Evolutionary conservation across 1,140 invertebrate genomes (phyloP), one percentile per base, ranked within the genome.

Genomic region (Pteromalus puparum): DNA sequence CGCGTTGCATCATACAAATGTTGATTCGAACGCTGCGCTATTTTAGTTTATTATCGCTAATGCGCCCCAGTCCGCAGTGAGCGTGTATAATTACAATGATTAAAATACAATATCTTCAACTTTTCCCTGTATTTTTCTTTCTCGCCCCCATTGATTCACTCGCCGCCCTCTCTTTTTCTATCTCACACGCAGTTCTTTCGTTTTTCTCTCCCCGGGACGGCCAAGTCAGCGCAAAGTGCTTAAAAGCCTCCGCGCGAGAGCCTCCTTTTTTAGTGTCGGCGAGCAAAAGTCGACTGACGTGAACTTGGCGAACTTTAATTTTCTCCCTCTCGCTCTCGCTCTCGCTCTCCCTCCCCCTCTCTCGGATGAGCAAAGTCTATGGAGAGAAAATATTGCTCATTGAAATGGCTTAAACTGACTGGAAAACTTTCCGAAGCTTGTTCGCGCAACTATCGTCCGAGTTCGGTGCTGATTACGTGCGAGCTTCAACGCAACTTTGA

Each of bases 161-260:
- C n/a, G n/a, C n/a, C n/a, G n/a, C 13, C 13, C 34, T 28, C 70
- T 34, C 24, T 42, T n/a, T 38, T 77, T 21, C 30, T 15, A 72
- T 42, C 18, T 78, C 48, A 18, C 13, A 18, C 48, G 48, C 18
- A 61, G 21, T n/a, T 61, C 21, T n/a, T n/a, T 75, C 76, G 18
- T 34, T 34, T 73, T 12, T 72, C 15, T 79, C 82, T 86, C 84
- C 84, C 82, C 48, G 74, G 68, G 30, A 85, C 80, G 81, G 65
- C 30, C 84, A 87, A 85, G 86, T 88, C 82, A 83, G 86, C 28
- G 86, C 86, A 88, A 88, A 87, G 86, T 86, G 86, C 86, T 88
- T 87, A 87, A 88, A 87, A 88, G 87, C 87, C 86, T 87, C 85
- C 83, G 13, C 77, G 86, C 73, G 46, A 46, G 48, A 77, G 77